phyloP scores from a whole-genome alignment of 2,797 vertebrate species.

The Sebastes cheni region DNA sequence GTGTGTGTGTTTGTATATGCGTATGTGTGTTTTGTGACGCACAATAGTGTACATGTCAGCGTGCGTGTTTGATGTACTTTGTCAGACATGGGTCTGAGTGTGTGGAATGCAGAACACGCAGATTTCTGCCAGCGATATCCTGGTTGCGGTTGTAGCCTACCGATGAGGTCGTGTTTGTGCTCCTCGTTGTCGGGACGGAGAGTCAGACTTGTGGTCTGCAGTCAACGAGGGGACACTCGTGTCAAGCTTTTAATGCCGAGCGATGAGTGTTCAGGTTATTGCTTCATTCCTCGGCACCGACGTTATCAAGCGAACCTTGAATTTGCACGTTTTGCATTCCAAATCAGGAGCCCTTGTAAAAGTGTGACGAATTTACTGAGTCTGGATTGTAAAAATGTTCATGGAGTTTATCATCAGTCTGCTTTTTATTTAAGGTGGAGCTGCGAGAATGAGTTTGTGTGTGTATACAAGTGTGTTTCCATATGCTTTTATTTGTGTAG shows the following conservation, averaged over 20 bases:
- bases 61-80: slow-evolving; percentile 65
- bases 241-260: slow-evolving; percentile 20
- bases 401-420: slow-evolving; percentile 17
- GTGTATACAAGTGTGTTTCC: slow-evolving; percentile 12
- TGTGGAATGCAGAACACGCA: slow-evolving; percentile 71
- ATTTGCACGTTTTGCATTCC: slow-evolving; percentile 48
- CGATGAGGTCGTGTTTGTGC: slow-evolving; percentile 53
- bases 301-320: slow-evolving; percentile 32
- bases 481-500: slow-evolving; percentile 43
- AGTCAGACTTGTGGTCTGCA: slow-evolving; percentile 19
- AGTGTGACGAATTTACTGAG: slow-evolving; percentile 45
- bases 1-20: slow-evolving; percentile 21
- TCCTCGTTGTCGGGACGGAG: slow-evolving; percentile 13
- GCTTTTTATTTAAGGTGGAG: slow-evolving; percentile 36
- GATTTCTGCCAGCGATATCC: slow-evolving; percentile 60
- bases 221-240: slow-evolving; percentile 17
- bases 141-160: slow-evolving; percentile 25
- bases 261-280: slow-evolving; percentile 26
- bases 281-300: slow-evolving; percentile 41
- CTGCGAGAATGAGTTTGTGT: slow-evolving; percentile 21
- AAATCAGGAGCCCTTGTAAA: slow-evolving; percentile 60
- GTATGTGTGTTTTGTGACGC: slow-evolving; percentile 47
- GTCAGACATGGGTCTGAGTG: slow-evolving; percentile 64
- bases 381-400: slow-evolving; percentile 62
- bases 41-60: slow-evolving; percentile 50